Conservation (phyloP, 2,888 invertebrate species). For the Mythimna vitellina region DNA sequence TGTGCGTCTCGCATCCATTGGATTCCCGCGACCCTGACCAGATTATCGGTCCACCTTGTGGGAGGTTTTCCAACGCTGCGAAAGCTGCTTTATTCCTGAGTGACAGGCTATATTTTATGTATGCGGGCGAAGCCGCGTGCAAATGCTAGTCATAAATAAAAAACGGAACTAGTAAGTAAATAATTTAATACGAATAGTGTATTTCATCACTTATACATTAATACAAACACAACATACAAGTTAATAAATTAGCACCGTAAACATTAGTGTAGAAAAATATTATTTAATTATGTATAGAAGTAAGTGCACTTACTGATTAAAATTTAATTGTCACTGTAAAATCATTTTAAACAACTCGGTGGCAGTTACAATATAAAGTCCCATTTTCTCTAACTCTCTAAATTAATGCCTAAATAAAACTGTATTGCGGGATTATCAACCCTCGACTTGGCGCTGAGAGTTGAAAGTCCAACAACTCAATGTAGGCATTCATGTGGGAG, state of each 20-base stretch:
- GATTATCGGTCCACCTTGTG: too few relatives aligned
- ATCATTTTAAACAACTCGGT: constrained; percentile 10
- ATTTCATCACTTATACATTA: constrained; percentile 64
- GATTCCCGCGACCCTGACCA: too few relatives aligned
- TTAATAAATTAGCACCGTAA: constrained; percentile 66
- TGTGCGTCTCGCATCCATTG: too few relatives aligned
- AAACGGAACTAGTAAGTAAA: constrained; percentile 71
- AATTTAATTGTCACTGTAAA: constrained; percentile 18
- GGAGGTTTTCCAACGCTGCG: too few relatives aligned
- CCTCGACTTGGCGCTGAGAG: too few relatives aligned
- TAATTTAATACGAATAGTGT: constrained; percentile 70
- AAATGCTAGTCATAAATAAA: constrained; percentile 48
- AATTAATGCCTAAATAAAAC: not conserved
- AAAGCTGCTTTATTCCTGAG: too few relatives aligned
- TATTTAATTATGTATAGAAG: constrained; percentile 28
- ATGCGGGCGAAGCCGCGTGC: too few relatives aligned
- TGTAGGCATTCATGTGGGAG: not conserved
- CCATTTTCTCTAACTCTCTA: not conserved
- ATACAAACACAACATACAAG: constrained; percentile 64
- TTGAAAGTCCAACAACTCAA: too few relatives aligned
- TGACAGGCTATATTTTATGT: too few relatives aligned
- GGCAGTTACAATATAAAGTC: constrained; percentile 1
- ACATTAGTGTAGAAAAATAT: constrained; percentile 48
- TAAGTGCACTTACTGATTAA: constrained; percentile 64
- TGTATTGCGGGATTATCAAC: too few relatives aligned